Evolutionary conservation across 2,797 vertebrate genomes (phyloP).

Genomic region (Pseudochirops cupreus): DNA sequence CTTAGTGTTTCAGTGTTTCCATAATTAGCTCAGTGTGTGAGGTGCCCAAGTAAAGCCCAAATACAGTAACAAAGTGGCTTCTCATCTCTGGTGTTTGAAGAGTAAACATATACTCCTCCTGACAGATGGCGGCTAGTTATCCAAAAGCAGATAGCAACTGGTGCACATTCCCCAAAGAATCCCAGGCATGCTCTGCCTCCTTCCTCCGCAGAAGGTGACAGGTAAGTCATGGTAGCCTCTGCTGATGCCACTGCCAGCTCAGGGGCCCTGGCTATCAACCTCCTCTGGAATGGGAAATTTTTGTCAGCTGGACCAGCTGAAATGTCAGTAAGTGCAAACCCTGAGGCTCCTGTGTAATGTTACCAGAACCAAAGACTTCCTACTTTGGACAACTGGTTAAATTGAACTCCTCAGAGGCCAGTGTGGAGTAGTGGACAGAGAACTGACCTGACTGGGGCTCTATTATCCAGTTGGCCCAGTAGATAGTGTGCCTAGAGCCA

Average conservation of each 20-base stretch:
- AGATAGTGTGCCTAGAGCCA: not conserved
- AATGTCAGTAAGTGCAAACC: not conserved
- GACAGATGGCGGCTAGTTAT: not conserved
- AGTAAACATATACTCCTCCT: not conserved
- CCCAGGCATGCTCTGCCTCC: not conserved
- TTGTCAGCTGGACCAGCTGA: not conserved
- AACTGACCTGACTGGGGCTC: not conserved
- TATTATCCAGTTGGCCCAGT: not conserved
- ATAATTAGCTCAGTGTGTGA: not conserved
- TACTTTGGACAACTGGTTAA: not conserved
- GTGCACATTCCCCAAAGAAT: not conserved
- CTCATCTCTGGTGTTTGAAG: slow-evolving; percentile 1
- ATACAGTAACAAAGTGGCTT: not conserved
- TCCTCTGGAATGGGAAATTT: not conserved
- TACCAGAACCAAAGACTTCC: not conserved
- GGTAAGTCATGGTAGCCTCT: not conserved
- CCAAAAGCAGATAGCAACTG: not conserved
- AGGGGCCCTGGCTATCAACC: not conserved
- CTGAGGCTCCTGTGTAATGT: not conserved
- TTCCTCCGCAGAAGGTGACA: not conserved
- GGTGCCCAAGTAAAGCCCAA: not conserved
- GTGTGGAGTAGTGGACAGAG: not conserved
- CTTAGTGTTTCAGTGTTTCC: not conserved
- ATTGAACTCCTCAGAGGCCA: not conserved
- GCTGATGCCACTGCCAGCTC: not conserved